These are phyloP conservation scores for Corvus cornix DNA, from an alignment of 2,113 vertebrate genomes.

Conservation along the genomic window DNA sequence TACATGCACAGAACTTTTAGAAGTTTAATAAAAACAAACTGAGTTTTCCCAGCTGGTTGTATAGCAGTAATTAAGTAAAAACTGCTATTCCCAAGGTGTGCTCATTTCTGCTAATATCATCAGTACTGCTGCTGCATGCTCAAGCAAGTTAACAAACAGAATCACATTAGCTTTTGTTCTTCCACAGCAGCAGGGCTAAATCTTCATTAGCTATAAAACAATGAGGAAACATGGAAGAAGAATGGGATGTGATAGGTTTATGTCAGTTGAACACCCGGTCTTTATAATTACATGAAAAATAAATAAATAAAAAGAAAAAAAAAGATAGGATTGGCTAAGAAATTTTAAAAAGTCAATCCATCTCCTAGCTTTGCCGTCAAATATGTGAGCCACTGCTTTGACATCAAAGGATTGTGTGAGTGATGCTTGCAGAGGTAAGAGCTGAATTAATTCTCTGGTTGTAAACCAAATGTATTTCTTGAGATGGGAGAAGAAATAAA, in stretches of 20 bases:
- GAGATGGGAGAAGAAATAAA: not conserved
- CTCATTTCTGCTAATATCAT: constrained; percentile 22
- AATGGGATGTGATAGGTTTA: not conserved
- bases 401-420: not conserved
- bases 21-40: constrained; percentile 23
- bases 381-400: not conserved
- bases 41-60: not conserved
- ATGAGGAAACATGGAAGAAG: not conserved
- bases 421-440: not conserved
- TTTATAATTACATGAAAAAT: not conserved
- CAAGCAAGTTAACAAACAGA: constrained; percentile 17
- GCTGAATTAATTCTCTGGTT: not conserved
- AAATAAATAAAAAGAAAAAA: not conserved
- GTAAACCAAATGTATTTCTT: not conserved
- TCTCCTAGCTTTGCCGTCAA: not conserved
- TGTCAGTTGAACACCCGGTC: rapidly evolving
- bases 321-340: not conserved
- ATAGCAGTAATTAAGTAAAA: constrained; percentile 46
- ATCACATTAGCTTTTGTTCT: not conserved
- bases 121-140: not conserved
- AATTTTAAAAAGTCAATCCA: not conserved
- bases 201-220: not conserved
- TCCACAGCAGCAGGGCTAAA: not conserved
- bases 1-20: not conserved
- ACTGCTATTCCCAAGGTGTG: constrained; percentile 34